Evolutionary conservation across 2,113 vertebrate genomes (phyloP), one percentile per base, ranked within the genome.

Genomic region (Miniopterus natalensis): DNA sequence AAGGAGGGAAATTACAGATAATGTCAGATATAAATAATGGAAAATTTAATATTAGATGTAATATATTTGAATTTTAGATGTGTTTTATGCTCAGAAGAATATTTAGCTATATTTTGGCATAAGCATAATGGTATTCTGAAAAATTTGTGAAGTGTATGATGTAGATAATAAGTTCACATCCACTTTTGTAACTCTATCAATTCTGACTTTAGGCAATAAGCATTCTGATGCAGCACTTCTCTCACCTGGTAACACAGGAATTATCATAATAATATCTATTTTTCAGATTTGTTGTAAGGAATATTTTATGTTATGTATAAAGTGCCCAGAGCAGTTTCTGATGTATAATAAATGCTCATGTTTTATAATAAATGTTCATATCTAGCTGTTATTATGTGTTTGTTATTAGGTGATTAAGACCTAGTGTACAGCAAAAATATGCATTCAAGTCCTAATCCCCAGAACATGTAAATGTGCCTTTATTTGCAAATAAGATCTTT

Each of bases 21-120:
- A 73, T 71, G 15, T 45, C 40, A 92, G 0, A 70, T 57, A n/a
- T 71, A 36, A 74, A 92, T 49, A 88, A 90, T 45, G 0, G 17
- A 65, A 61, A 51, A 31, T 83, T 71, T 78, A 78, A 29, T 66
- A 14, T 61, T 42, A 55, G 13, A 77, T 73, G 0, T 36, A 71
- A 42, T 8, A 51, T 17, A 40, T 88, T 61, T 71, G 3, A 85
- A n/a, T 79, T 92, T 88, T 51, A 88, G 75, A 45, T 73, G 79
- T 59, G 2, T 0, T 77, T 91, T 27, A 59, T 68, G 2, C 9
- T 81, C 25, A 80, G 12, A 79, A 89, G 80, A 90, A 40, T 77
- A 79, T 55, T 63, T 79, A 70, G 15, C 10, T 75, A n/a, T 4
- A 75, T 45, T 90, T 88, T 75, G 10, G 1, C 15, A 53, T 66